Conservation (phyloP, 2,113 vertebrate species). For the Micromys minutus region DNA sequence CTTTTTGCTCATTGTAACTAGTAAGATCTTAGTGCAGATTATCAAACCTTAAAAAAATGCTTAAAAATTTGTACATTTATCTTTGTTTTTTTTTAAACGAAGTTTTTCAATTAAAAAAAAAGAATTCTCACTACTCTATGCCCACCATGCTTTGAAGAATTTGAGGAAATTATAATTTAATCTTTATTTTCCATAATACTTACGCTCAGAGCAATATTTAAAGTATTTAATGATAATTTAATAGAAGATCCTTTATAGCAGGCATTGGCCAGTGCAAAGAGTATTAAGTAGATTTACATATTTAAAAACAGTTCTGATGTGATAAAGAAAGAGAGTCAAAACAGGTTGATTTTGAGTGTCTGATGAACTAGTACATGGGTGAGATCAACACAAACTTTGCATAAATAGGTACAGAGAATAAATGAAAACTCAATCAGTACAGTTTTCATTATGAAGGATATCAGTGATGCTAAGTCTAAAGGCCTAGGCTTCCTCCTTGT, state of each 20-base stretch:
- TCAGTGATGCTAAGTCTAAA: not conserved
- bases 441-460: not conserved
- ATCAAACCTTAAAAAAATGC: too few relatives aligned
- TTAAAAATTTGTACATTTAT: too few relatives aligned
- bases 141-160: not conserved
- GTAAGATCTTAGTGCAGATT: too few relatives aligned
- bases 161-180: slow-evolving; percentile 11
- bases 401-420: not conserved
- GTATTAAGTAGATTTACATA: not conserved
- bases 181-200: not conserved
- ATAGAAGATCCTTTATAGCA: not conserved
- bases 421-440: not conserved
- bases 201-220: not conserved
- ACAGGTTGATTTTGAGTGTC: not conserved
- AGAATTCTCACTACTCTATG: not conserved
- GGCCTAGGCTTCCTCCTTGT: not conserved
- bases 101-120: too few relatives aligned
- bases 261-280: not conserved
- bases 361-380: not conserved
- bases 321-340: not conserved
- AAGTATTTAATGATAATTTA: not conserved
- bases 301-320: not conserved
- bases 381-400: not conserved
- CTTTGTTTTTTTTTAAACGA: too few relatives aligned
- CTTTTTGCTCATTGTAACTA: too few relatives aligned